phyloP scores from a whole-genome alignment of 2,888 invertebrate species.

The Ormia ochracea region DNA sequence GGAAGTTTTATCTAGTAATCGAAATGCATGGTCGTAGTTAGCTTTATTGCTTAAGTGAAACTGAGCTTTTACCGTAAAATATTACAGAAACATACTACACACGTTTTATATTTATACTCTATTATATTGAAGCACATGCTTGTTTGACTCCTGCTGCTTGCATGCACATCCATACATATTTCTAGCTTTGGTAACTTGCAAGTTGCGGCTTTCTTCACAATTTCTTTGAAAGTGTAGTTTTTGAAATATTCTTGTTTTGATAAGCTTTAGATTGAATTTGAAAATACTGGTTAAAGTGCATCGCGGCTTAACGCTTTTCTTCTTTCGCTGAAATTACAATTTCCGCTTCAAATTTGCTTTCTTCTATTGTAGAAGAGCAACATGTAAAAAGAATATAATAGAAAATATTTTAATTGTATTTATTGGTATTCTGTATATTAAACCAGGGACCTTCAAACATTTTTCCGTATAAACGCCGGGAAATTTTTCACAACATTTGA shows the following conservation, averaged over 20 bases:
- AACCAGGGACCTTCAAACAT: background rate
- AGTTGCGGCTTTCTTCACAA: too few species aligned
- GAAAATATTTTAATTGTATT: constrained; percentile 11
- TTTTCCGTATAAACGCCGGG: background rate
- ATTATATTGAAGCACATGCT: too few species aligned
- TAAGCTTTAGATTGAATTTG: too few species aligned
- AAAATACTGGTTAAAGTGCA: too few species aligned
- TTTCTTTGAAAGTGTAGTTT: too few species aligned
- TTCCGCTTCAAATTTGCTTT: background rate
- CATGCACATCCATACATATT: too few species aligned
- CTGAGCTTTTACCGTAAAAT: background rate
- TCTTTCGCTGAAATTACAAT: background rate
- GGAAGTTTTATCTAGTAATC: background rate
- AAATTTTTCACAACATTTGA: too few species aligned
- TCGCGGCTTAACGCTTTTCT: background rate
- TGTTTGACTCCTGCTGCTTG: too few species aligned
- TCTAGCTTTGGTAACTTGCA: too few species aligned
- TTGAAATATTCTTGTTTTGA: too few species aligned
- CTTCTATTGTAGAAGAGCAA: background rate
- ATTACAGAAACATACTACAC: background rate
- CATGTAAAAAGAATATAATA: background rate
- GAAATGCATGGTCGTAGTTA: background rate
- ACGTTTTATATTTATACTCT: too few species aligned
- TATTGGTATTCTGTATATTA: constrained; percentile 19
- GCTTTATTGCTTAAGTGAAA: background rate